Conservation (phyloP, 2,113 vertebrate genomes). For the Rhynchomys soricoides region DNA sequence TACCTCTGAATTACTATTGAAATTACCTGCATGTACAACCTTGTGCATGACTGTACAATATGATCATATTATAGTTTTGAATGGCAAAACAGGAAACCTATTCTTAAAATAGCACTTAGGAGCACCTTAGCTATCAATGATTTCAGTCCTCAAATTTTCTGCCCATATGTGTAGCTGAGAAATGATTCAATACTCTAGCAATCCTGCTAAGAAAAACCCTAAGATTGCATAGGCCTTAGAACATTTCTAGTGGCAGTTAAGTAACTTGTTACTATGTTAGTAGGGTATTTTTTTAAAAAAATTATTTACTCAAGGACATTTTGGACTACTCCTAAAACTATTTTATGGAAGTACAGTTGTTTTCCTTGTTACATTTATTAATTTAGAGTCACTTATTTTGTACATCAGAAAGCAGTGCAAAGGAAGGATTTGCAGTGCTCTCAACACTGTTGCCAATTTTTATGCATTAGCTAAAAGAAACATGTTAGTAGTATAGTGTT, state of each 20-base stretch:
- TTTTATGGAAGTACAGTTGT: background rate
- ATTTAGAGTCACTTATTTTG: background rate
- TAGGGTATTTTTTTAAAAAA: background rate
- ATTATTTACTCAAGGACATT: background rate
- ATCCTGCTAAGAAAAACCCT: background rate
- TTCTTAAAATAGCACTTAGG: background rate
- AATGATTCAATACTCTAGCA: background rate
- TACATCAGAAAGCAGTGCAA: conserved; percentile 9
- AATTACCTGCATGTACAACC: background rate
- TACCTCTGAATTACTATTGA: background rate
- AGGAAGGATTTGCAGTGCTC: background rate
- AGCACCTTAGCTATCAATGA: background rate
- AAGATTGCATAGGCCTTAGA: background rate
- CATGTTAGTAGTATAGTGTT: background rate
- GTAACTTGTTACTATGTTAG: background rate
- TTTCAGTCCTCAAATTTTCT: background rate
- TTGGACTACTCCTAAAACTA: background rate
- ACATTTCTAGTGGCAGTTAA: background rate
- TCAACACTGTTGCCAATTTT: conserved; percentile 19
- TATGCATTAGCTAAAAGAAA: background rate
- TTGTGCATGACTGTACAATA: background rate
- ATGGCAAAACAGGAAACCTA: background rate
- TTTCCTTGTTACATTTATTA: background rate
- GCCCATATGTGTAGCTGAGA: background rate
- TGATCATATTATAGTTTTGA: background rate